Percentiles rank a stretch among this genome's conserved stretches.
These are phyloP conservation scores for Drosophila punjabiensis DNA, from an alignment of 1,140 invertebrate species.

Conservation along the genomic window DNA sequence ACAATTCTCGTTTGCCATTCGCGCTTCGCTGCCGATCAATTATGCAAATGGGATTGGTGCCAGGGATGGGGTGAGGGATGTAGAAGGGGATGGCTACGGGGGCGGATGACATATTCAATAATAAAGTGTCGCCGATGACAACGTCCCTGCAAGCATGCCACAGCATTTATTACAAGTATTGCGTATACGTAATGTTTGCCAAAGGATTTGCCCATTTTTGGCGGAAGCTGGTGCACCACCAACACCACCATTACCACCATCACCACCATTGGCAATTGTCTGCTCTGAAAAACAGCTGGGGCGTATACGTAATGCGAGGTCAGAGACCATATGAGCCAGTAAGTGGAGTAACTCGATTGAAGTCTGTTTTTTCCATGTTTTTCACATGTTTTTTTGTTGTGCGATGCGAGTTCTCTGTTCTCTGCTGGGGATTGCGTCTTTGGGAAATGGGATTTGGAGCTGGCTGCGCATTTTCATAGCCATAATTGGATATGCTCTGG, in stretches of 20 bases:
- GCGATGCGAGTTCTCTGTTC: conserved; percentile 8
- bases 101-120: conserved; percentile 69
- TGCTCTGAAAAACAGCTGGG: conserved; percentile 54
- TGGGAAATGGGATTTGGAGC: conserved; percentile 41
- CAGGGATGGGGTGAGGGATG: not conserved
- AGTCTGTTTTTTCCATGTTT: conserved; percentile 31
- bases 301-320: conserved; percentile 61
- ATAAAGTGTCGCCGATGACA: conserved; percentile 73
- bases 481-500: conserved; percentile 42
- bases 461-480: conserved; percentile 39
- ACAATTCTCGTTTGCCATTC: conserved; percentile 69
- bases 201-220: conserved; percentile 30
- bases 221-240: conserved; percentile 24
- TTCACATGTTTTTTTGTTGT: not conserved
- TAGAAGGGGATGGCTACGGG: no score
- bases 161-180: conserved; percentile 79
- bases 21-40: conserved; percentile 79
- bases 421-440: conserved; percentile 35
- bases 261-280: conserved; percentile 26
- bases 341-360: conserved; percentile 59
- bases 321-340: conserved; percentile 56
- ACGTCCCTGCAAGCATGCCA: conserved; percentile 65
- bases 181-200: conserved; percentile 69
- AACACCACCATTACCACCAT: conserved; percentile 1
- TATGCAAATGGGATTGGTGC: conserved; percentile 69